Percentiles rank a stretch among this genome's conserved stretches.
Evolutionary conservation across 1,140 invertebrate genomes (phyloP).

Genomic region (Pararge aegeria): DNA sequence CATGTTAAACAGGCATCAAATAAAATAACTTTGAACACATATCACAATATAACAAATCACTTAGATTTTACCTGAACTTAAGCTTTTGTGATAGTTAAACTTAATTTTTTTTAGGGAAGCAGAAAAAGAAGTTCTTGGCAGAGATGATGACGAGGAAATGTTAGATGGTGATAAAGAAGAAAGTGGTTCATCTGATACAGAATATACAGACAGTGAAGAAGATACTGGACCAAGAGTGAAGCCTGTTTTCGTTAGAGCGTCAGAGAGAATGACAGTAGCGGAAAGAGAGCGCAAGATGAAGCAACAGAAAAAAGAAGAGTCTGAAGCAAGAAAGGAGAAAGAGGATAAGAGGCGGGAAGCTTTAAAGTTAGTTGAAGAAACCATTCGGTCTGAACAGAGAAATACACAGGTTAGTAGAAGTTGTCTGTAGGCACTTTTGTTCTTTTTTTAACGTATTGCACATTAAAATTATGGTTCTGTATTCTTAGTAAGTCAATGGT

Average conservation of each 20-base stretch:
- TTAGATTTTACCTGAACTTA: too few species aligned
- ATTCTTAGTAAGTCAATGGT: too few species aligned
- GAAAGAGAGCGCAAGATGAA: constrained; percentile 95
- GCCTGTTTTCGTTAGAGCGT: constrained; percentile 97
- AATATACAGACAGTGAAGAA: constrained; percentile 94
- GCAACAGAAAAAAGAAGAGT: constrained; percentile 91
- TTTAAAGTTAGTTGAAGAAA: constrained; percentile 94
- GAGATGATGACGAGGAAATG: constrained; percentile 86
- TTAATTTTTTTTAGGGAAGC: constrained; percentile 81
- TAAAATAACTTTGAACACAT: too few species aligned
- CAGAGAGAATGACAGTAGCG: constrained; percentile 96
- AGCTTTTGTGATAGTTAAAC: not conserved
- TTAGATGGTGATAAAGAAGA: constrained; percentile 85
- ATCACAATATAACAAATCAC: too few species aligned
- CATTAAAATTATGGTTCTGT: too few species aligned
- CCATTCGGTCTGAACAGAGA: constrained; percentile 87
- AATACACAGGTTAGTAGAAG: constrained; percentile 49
- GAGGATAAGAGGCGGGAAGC: constrained; percentile 93
- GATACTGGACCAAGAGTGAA: constrained; percentile 94
- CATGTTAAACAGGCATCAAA: too few species aligned
- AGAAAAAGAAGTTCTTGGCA: constrained; percentile 89
- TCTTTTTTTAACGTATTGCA: too few species aligned
- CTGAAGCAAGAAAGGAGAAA: constrained; percentile 87
- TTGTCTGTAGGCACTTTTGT: not conserved
- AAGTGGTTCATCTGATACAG: constrained; percentile 82